A percentile compares a stretch with the other conserved stretches of the same genome.
Conservation (phyloP, 2,888 invertebrate genomes). For the Drosophila melanosoma region DNA sequence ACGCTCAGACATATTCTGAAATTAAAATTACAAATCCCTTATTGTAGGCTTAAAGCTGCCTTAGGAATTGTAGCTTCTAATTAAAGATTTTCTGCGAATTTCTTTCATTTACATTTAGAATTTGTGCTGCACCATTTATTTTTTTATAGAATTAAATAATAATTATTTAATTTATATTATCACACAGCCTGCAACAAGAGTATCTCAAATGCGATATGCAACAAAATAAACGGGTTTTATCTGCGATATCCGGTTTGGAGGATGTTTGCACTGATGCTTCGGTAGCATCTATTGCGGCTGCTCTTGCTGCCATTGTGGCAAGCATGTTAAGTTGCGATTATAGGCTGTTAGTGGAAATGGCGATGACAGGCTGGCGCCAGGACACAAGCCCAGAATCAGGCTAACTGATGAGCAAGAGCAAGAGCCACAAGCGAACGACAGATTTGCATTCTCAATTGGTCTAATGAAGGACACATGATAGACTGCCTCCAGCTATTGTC, state of each 20-base stretch:
- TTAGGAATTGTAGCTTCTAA: not conserved
- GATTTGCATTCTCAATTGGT: conserved; percentile 80
- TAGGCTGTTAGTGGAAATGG: conserved; percentile 77
- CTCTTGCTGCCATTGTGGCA: conserved; percentile 47
- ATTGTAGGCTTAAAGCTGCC: not conserved
- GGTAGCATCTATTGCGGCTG: conserved; percentile 34
- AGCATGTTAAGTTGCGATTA: conserved; percentile 81
- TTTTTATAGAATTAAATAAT: not conserved
- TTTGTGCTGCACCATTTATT: not conserved
- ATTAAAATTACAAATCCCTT: not conserved
- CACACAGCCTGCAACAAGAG: not conserved
- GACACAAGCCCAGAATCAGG: conserved; percentile 2
- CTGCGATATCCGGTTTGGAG: conserved; percentile 76
- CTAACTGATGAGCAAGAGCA: conserved; percentile 41
- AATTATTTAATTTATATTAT: not conserved
- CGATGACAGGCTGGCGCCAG: conserved; percentile 44
- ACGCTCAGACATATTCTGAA: not conserved
- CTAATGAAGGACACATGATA: conserved; percentile 57
- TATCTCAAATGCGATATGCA: not conserved
- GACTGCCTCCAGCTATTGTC: conserved; percentile 25
- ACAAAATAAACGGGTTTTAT: not conserved
- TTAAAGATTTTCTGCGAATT: not conserved
- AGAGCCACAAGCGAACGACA: conserved; percentile 38
- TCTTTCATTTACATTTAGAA: not conserved
- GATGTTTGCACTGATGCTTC: conserved; percentile 79